Base-by-base conservation (phyloP, 2,113 vertebrate species). In the Anoplopoma fimbria region DNA sequence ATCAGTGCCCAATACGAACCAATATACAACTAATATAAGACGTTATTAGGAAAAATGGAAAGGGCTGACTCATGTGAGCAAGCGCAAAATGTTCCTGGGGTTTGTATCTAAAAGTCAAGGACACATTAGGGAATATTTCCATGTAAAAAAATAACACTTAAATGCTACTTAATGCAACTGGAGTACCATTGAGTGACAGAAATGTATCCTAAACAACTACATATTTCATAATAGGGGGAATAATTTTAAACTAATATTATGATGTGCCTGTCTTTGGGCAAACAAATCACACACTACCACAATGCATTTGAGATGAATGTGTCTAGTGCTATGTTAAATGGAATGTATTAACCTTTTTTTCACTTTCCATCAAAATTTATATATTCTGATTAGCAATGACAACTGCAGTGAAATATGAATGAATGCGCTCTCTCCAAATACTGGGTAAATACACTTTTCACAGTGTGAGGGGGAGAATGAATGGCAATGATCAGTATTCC, bases 321-420 rank as follows among this genome's bases (percentile, higher is more conserved):
- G 31, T 51, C 38, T 45, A 14, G 12, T 73, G 55, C 29, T 47
- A 7, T 75, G 29, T 67, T 47, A 78, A 82, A 61, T 45, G 1
- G n/a, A n/a, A 51, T 71, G 42, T 60, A 71, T 85, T 88, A 83
- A 73, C 75, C 68, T 42, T 81, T 86, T 42, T 81, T 86, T 81
- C 75, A 68, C 55, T 81, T 79, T 64, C 3, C 69, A 64, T 78
- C 53, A 42, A 27, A 34, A 34, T 58, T 62, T 51, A 33, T 61
- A 2, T 19, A 29, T 57, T 77, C 63, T 53, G 67, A 65, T 53
- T 40, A 81, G 64, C 42, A 19, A 25, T 12, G 75, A 69, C 70
- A 64, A 74, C 12, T 42, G 65, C 77, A 82, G 67, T 88, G 64
- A 86, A 87, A 91, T 91, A 83, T 61, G 64, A 88, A 75, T 77